Evolutionary conservation across 1,140 invertebrate species (phyloP), one percentile per base, ranked within the genome.

Genomic region (Aleiodes sp.): DNA sequence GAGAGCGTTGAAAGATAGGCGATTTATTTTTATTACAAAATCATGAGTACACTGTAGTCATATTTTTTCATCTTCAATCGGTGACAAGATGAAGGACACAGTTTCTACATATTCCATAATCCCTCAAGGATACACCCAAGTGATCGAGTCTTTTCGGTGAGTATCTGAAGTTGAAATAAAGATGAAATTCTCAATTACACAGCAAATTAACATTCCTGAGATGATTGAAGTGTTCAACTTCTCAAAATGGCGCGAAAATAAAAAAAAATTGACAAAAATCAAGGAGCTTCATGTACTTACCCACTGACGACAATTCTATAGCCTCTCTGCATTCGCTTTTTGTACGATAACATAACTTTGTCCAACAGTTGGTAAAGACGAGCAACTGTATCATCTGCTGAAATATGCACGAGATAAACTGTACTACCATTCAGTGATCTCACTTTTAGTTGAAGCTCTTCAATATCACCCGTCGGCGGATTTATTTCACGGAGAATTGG

Each of bases 231-330:
- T 26, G 4, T 8, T 24, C 12, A 2, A 21, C 12, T 56, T 1
- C 0, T 26, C 4, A 56, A 56, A 26, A 56, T 56, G 4, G 21
- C 4, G 21, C 12, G 10, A 19, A n/a, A n/a, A n/a, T n/a, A n/a
- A n/a, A n/a, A n/a, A n/a, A n/a, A n/a, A n/a, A n/a, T n/a, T n/a
- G n/a, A n/a, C n/a, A n/a, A n/a, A n/a, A n/a, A n/a, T n/a, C n/a
- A n/a, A n/a, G n/a, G n/a, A n/a, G n/a, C n/a, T n/a, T n/a, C n/a
- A n/a, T n/a, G 12, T 10, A 3, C 65, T 77, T 74, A 84, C 82
- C 82, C 82, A 70, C 73, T 83, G 52, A 82, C 76, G 12, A 82
- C 73, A 52, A 84, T 79, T 70, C 82, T 83, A 37, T 82, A 84
- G 39, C 66, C 28, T 8, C 28, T 14, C 29, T 14, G 21, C 12